These are phyloP conservation scores for Xylota segnis DNA, from an alignment of 2,888 invertebrate species.

Conservation along the genomic window DNA sequence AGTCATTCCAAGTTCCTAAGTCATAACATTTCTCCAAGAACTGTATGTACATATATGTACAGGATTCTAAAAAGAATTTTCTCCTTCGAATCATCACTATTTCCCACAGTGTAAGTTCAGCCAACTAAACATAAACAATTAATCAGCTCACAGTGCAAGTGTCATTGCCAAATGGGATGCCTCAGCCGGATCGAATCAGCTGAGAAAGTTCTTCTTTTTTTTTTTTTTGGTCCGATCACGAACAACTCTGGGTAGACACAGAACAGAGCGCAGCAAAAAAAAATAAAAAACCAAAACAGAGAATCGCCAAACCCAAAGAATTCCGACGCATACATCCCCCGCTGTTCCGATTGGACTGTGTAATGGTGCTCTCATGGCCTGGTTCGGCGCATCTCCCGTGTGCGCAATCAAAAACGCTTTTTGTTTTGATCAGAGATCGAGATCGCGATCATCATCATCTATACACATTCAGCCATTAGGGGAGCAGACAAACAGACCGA, in stretches of 20 bases:
- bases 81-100: not conserved
- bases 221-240: not conserved
- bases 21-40: no score
- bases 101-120: not conserved
- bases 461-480: conserved; percentile 30
- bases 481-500: conserved; percentile 32
- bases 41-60: no score
- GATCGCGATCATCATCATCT: conserved; percentile 52
- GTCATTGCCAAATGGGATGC: conserved; percentile 66
- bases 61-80: not conserved
- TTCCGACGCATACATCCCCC: not conserved
- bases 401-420: conserved; percentile 56
- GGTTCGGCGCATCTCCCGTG: conserved; percentile 32
- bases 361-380: conserved; percentile 54
- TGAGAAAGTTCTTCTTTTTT: conserved; percentile 26
- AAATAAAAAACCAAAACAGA: conserved; percentile 68
- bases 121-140: conserved; percentile 63
- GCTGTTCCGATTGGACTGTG: not conserved
- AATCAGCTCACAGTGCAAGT: conserved; percentile 57
- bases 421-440: conserved; percentile 65
- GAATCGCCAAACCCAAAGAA: conserved; percentile 23
- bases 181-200: conserved; percentile 47
- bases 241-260: conserved; percentile 9
- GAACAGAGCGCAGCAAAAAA: not conserved
- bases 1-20: no score